Evolutionary conservation across 2,888 invertebrate genomes (phyloP), one percentile per base, ranked within the genome.

Genomic region (Xestia ashworthii): DNA sequence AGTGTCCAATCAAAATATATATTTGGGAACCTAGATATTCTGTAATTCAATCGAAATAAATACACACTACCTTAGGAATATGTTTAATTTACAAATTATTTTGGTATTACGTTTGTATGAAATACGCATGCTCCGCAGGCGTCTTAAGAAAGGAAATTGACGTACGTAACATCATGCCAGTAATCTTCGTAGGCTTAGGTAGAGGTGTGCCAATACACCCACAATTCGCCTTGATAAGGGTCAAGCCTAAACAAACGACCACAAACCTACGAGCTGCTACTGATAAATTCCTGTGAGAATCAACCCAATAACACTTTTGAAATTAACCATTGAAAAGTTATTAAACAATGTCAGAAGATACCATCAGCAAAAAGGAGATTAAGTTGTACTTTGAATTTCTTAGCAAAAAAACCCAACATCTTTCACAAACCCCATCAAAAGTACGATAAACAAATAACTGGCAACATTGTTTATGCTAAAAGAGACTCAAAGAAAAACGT

Each of bases 381-480:
- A n/a, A 38, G 5, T 5, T 62, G 11, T 11, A 38, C 32, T 0
- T 19, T 9, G 0, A 62, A 9, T 65, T 44, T 12, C n/a, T 8
- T 12, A 14, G 44, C 4, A 66, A 69, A 60, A 80, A n/a, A 50
- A 71, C 44, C 0, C 5, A 72, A 71, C 60, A 65, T 44, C 73
- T 65, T 55, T 64, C 50, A 62, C 50, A 68, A 80, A 68, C 25
- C 72, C 64, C 64, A 76, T 76, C 58, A 76, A 76, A 83, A 66
- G 22, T 58, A 55, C 11, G 64, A 78, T 81, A 86, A 87, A 87
- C 79, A 87, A 86, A 78, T 76, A 83, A 76, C 80, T 76, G 84
- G 78, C 66, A 68, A 72, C 71, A 80, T 67, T 87, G 82, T 87
- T 87, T 87, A 87, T 76, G 70, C 85, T 74, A 77, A 86, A 88